phyloP scores from a whole-genome alignment of 2,888 invertebrate genomes.

The Philopedon plagiatum region DNA sequence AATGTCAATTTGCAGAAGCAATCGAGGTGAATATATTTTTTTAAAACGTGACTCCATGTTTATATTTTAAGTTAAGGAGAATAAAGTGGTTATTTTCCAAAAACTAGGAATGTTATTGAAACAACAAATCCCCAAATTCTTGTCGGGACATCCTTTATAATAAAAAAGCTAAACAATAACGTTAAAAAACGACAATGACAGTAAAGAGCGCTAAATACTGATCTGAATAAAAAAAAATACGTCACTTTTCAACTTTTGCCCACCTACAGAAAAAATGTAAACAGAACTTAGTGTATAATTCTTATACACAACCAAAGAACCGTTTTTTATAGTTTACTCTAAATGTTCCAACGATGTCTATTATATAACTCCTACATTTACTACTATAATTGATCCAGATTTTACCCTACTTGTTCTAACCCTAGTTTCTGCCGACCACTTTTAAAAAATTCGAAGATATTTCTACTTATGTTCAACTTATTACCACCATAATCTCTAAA shows the following conservation, averaged over 20 bases:
- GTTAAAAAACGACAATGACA: no score
- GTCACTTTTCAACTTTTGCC: background rate
- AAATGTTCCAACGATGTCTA: background rate
- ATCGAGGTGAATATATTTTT: no score
- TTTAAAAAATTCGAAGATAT: constrained; percentile 11
- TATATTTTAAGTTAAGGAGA: no score
- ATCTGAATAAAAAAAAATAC: background rate
- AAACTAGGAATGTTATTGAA: no score
- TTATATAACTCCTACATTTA: constrained; percentile 6
- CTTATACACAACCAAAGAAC: background rate
- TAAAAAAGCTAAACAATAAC: no score
- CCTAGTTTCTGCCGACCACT: constrained; percentile 16
- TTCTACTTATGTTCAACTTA: background rate
- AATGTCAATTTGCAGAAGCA: no score
- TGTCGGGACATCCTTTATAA: no score
- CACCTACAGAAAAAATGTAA: background rate
- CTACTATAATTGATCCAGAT: constrained; percentile 18
- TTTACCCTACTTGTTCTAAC: constrained; percentile 4
- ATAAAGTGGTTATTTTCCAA: no score
- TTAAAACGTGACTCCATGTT: no score
- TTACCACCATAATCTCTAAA: constrained; percentile 18
- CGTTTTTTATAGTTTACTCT: background rate
- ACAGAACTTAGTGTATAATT: background rate
- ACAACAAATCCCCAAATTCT: no score
- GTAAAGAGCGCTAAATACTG: no score